phyloP scores from a whole-genome alignment of 1,140 invertebrate species.

The Micrasema minimum region DNA sequence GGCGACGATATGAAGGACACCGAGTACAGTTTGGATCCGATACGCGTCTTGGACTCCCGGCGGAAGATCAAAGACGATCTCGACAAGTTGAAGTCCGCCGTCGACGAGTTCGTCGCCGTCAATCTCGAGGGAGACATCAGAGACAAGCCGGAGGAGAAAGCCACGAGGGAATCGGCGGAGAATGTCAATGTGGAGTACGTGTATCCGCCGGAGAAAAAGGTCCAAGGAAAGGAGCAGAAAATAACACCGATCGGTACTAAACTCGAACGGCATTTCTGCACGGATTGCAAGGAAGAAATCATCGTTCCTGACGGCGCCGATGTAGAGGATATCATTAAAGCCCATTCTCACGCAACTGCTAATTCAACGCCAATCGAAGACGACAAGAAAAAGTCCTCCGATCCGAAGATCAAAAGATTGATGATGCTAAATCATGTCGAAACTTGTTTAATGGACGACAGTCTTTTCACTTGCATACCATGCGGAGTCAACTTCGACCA shows the following conservation, averaged over 20 bases:
- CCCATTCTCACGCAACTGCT: not conserved
- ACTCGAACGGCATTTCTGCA: not conserved
- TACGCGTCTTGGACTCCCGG: conserved; percentile 28
- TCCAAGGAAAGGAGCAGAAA: conserved; percentile 26
- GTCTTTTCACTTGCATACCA: conserved; percentile 37
- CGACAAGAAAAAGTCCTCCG: conserved; percentile 15
- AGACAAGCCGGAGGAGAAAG: conserved; percentile 3
- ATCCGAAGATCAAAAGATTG: conserved; percentile 34
- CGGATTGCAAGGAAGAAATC: conserved; percentile 18
- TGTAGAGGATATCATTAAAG: not conserved
- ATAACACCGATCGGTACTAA: not conserved
- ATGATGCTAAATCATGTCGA: conserved; percentile 40
- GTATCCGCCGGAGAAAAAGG: conserved; percentile 36
- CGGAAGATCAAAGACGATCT: conserved; percentile 34
- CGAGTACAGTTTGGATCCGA: conserved; percentile 33
- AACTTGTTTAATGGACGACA: conserved; percentile 42
- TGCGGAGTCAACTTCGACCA: conserved; percentile 38
- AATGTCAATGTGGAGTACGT: conserved; percentile 33
- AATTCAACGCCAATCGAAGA: not conserved
- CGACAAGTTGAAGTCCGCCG: conserved; percentile 6
- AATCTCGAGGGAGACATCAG: conserved; percentile 41
- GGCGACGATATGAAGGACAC: conserved; percentile 38
- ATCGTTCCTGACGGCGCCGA: not conserved
- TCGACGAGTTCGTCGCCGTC: conserved; percentile 36
- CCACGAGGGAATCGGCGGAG: conserved; percentile 14